A percentile compares a stretch with the other conserved stretches of the same genome.
Conservation (phyloP, 2,888 invertebrate species). For the Galeopsomyia nigrocyanea region DNA sequence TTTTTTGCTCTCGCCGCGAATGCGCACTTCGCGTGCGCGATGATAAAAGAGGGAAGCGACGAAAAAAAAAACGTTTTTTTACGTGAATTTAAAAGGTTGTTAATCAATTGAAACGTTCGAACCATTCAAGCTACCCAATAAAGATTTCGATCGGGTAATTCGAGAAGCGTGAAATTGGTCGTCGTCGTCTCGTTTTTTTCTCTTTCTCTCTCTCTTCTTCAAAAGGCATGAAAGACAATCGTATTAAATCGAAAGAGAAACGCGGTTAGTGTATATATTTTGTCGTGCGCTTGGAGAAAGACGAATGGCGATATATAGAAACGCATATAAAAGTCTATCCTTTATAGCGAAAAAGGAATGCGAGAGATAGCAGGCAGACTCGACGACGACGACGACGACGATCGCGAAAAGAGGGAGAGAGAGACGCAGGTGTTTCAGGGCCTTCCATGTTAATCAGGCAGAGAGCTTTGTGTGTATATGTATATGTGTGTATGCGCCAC, state of each 20-base stretch:
- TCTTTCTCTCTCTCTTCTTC: too few relatives aligned
- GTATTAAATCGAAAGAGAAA: conserved; percentile 22
- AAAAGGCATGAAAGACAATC: conserved; percentile 4
- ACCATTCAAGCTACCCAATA: not conserved
- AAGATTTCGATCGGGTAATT: conserved; percentile 32
- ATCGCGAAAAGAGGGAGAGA: conserved; percentile 10
- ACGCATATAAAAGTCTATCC: not conserved
- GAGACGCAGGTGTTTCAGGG: conserved; percentile 63
- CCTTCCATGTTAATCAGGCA: conserved; percentile 64
- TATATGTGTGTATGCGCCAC: conserved; percentile 37
- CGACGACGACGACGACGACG: conserved; percentile 32
- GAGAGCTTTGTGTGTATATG: conserved; percentile 23
- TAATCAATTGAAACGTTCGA: not conserved
- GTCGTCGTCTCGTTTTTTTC: too few relatives aligned
- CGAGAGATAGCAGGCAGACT: not conserved
- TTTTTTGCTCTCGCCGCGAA: conserved; percentile 7
- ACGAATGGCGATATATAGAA: conserved; percentile 9
- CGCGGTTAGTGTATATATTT: conserved; percentile 29
- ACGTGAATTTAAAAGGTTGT: not conserved
- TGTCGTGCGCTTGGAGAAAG: conserved; percentile 27
- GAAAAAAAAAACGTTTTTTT: not conserved
- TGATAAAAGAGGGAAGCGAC: not conserved
- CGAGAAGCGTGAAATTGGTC: conserved; percentile 20
- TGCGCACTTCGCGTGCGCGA: conserved; percentile 7
- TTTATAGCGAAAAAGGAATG: conserved; percentile 13